A percentile compares a stretch with the other conserved stretches of the same genome.
Conservation (phyloP, 2,797 vertebrate species). For the Acanthopagrus latus region DNA sequence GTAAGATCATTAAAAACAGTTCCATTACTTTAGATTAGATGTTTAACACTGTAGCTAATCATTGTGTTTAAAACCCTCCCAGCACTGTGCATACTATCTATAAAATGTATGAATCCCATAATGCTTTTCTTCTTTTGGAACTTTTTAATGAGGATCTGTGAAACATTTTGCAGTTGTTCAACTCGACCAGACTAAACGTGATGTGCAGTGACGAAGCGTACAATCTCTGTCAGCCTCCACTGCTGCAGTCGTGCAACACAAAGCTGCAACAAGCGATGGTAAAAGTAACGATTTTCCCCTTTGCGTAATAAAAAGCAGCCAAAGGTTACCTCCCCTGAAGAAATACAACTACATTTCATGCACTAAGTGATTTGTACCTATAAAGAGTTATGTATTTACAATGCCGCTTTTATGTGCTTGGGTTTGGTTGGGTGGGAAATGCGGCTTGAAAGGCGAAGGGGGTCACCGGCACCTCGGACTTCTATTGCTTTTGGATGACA, state of each 20-base stretch:
- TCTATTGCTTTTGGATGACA: conserved; percentile 56
- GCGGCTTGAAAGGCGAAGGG: conserved; percentile 42
- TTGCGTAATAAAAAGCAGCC: conserved; percentile 26
- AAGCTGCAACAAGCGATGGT: conserved; percentile 17
- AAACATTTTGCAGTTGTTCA: too few species aligned
- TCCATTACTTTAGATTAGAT: too few species aligned
- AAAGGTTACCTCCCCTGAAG: conserved; percentile 41
- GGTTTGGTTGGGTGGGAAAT: conserved; percentile 38
- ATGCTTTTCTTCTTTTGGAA: too few species aligned
- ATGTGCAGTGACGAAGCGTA: too few species aligned
- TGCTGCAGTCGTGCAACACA: not conserved
- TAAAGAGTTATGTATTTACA: conserved; percentile 69
- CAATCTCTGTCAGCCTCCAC: not conserved
- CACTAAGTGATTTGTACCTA: conserved; percentile 55
- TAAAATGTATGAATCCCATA: too few species aligned
- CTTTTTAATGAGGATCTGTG: too few species aligned
- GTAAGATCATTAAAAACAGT: too few species aligned
- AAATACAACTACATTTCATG: conserved; percentile 56
- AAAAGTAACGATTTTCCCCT: conserved; percentile 33
- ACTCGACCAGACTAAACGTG: too few species aligned
- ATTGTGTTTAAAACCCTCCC: too few species aligned
- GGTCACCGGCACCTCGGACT: conserved; percentile 33
- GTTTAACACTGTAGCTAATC: not conserved
- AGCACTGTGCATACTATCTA: too few species aligned
- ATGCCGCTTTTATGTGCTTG: conserved; percentile 39